These are phyloP conservation scores for Cyphomyrus plagiostoma DNA, from an alignment of 2,113 vertebrate species.

Conservation along the genomic window DNA sequence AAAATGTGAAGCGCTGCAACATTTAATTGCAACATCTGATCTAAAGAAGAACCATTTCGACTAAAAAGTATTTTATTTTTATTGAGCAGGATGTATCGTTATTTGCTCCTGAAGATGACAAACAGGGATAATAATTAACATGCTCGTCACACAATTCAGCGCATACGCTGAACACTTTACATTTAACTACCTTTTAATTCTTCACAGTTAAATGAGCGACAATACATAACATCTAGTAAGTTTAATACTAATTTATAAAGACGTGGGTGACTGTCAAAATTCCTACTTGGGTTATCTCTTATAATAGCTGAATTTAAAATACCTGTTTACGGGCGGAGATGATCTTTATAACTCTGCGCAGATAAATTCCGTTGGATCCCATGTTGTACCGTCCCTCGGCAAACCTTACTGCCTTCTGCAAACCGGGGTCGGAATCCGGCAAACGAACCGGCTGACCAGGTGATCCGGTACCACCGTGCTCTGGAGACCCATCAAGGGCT, in stretches of 20 bases:
- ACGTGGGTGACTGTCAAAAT: background rate
- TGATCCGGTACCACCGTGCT: conserved; percentile 47
- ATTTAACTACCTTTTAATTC: background rate
- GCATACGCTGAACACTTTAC: background rate
- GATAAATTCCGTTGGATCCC: conserved; percentile 66
- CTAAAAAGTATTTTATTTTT: background rate
- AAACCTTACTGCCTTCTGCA: conserved; percentile 57
- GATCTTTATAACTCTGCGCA: conserved; percentile 60
- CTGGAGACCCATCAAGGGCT: conserved; percentile 40
- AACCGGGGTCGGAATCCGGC: conserved; percentile 49
- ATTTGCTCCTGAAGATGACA: background rate
- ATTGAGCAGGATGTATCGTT: background rate
- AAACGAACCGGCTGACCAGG: conserved; percentile 45
- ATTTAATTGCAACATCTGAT: background rate
- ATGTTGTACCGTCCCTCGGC: conserved; percentile 70
- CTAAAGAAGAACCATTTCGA: background rate
- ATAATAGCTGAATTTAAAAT: background rate
- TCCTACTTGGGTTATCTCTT: background rate
- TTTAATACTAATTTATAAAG: background rate
- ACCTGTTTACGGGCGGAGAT: conserved; percentile 66
- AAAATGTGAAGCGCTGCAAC: background rate
- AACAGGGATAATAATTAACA: background rate
- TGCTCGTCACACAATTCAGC: background rate
- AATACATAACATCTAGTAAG: background rate
- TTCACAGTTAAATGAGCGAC: background rate